These are phyloP conservation scores for Ifrita kowaldi DNA, from an alignment of 2,113 vertebrate genomes.

Conservation along the genomic window DNA sequence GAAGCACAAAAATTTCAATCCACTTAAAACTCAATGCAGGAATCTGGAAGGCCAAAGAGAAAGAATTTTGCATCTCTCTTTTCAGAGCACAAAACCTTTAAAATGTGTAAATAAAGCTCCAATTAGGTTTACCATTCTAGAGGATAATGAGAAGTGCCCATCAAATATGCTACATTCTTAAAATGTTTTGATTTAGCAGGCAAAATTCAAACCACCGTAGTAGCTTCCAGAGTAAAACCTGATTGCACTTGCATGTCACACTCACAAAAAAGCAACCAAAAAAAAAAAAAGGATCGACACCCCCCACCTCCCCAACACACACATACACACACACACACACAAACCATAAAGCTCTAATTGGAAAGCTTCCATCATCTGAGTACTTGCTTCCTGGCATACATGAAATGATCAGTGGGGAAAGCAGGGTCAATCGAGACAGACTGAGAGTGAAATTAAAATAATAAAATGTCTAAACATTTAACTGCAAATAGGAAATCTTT, in stretches of 20 bases:
- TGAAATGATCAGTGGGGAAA: constrained; percentile 77
- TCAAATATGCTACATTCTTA: constrained; percentile 63
- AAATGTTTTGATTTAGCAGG: constrained; percentile 68
- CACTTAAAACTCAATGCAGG: constrained; percentile 69
- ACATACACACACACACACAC: neutral
- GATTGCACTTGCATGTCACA: constrained; percentile 69
- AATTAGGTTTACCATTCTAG: constrained; percentile 68
- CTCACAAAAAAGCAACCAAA: constrained; percentile 39
- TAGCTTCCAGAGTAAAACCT: constrained; percentile 57
- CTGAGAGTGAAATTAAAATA: constrained; percentile 83
- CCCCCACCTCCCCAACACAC: neutral
- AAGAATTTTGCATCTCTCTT: constrained; percentile 56
- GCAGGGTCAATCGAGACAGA: constrained; percentile 79
- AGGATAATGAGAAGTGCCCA: constrained; percentile 62
- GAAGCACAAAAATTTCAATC: constrained; percentile 66
- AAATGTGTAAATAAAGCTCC: constrained; percentile 66
- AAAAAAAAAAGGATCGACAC: neutral
- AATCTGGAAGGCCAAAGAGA: constrained; percentile 62
- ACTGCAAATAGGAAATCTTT: constrained; percentile 84
- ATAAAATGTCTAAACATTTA: constrained; percentile 86
- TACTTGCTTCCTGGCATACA: constrained; percentile 69
- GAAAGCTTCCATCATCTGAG: constrained; percentile 74
- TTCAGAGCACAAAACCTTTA: constrained; percentile 66
- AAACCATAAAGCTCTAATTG: constrained; percentile 66
- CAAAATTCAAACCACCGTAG: constrained; percentile 37